phyloP scores from a whole-genome alignment of 2,888 invertebrate species.

The Vandiemenella viatica region DNA sequence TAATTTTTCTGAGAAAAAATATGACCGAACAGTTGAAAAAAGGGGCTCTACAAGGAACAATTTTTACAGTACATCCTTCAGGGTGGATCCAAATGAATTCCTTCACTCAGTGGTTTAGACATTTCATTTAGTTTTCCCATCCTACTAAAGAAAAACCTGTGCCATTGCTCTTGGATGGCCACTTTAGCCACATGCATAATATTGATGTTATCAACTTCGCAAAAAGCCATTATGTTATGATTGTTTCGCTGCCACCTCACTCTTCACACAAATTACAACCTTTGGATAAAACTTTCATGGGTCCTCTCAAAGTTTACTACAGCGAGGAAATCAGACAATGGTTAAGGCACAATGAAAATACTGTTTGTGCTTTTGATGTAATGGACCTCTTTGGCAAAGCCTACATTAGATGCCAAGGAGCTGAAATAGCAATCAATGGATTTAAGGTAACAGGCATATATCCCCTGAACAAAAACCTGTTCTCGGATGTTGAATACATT shows the following conservation, averaged over 20 bases:
- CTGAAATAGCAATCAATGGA: slow-evolving; percentile 9
- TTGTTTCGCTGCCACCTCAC: slow-evolving; percentile 10
- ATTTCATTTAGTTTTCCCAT: too few species aligned
- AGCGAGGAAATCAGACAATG: slow-evolving; percentile 8
- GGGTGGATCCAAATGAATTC: too few species aligned
- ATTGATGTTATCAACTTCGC: slow-evolving; percentile 8
- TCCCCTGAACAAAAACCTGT: slow-evolving; percentile 6
- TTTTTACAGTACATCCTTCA: too few species aligned
- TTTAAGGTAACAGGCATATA: slow-evolving; percentile 10
- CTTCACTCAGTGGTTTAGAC: too few species aligned
- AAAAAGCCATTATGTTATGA: slow-evolving; percentile 5
- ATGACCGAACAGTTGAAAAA: too few species aligned
- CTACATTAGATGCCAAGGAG: too few species aligned
- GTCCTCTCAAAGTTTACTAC: slow-evolving; percentile 9
- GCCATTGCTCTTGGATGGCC: too few species aligned
- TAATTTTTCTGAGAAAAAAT: too few species aligned
- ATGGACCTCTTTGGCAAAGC: too few species aligned
- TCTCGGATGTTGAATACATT: slow-evolving; percentile 12
- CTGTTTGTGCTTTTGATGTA: slow-evolving; percentile 10
- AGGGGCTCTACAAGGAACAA: too few species aligned
- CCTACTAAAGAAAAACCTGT: too few species aligned
- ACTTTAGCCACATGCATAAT: slow-evolving; percentile 9
- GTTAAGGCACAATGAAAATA: slow-evolving; percentile 4
- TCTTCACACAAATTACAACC: too few species aligned
- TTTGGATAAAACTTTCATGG: slow-evolving; percentile 10